A percentile compares a stretch with the other conserved stretches of the same genome.
Conservation (phyloP, 2,113 vertebrate species). For the Progne subis region DNA sequence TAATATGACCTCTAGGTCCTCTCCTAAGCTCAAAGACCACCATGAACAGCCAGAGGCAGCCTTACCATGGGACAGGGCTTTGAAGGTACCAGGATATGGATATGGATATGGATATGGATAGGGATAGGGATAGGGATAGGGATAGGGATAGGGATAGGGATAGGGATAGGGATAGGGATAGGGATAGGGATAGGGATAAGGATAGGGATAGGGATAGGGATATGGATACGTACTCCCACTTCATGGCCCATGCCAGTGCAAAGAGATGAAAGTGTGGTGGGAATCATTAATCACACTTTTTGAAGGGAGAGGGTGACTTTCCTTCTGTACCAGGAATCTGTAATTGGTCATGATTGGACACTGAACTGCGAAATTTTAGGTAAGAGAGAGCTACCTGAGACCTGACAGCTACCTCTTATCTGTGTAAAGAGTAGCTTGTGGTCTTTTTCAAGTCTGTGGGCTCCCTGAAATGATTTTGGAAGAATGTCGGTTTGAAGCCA, state of each 20-base stretch:
- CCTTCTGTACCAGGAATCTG: background rate
- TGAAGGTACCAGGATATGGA: background rate
- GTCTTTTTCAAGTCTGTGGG: background rate
- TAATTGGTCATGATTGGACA: background rate
- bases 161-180: too few species aligned
- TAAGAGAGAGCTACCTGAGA: background rate
- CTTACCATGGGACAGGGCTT: background rate
- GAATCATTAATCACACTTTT: background rate
- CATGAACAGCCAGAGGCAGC: background rate
- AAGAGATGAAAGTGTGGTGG: background rate
- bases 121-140: too few species aligned
- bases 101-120: too few species aligned
- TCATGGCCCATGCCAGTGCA: accelerated
- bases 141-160: too few species aligned
- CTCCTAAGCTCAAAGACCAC: background rate
- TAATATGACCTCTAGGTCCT: background rate
- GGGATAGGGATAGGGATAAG: too few species aligned
- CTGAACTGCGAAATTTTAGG: background rate
- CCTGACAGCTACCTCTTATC: background rate
- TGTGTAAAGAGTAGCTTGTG: background rate
- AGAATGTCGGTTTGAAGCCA: background rate
- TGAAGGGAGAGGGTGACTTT: background rate
- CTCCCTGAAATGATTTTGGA: background rate
- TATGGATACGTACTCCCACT: too few species aligned
- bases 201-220: too few species aligned